Percentiles rank a stretch among this genome's conserved stretches.
phyloP scores from a whole-genome alignment of 2,113 vertebrate species.

The Oryctolagus cuniculus region DNA sequence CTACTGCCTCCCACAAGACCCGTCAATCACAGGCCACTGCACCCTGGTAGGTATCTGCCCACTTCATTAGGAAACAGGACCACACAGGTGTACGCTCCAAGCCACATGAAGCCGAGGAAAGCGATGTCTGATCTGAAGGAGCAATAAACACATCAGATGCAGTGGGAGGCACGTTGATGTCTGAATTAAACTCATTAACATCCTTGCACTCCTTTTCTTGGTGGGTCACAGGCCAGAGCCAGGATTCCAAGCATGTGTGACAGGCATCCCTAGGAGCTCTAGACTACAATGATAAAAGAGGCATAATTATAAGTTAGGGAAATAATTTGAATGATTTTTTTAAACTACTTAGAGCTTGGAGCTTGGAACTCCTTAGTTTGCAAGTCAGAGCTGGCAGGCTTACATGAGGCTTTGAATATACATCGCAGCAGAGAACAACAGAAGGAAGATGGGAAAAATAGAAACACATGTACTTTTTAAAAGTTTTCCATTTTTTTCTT shows the following conservation, averaged over 20 bases:
- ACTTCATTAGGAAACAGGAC: not conserved
- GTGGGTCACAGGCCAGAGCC: not conserved
- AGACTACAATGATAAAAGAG: constrained; percentile 77
- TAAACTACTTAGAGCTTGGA: constrained; percentile 54
- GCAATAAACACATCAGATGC: not conserved
- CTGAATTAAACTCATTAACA: not conserved
- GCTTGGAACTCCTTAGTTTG: not conserved
- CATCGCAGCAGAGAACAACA: not conserved
- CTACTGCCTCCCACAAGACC: not conserved
- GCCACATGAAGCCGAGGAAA: not conserved
- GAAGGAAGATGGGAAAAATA: not conserved
- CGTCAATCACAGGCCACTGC: no score
- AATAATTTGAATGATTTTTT: constrained; percentile 58
- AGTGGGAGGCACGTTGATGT: not conserved
- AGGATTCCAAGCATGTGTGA: not conserved
- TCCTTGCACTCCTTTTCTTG: not conserved
- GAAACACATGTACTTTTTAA: not conserved
- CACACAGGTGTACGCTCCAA: not conserved
- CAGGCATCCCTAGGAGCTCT: constrained; percentile 30
- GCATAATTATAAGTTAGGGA: constrained; percentile 65
- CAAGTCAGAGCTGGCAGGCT: constrained; percentile 28
- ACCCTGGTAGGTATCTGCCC: not conserved
- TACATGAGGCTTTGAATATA: not conserved
- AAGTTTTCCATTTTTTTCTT: not conserved
- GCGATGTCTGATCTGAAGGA: not conserved